A percentile compares a stretch with the other conserved stretches of the same genome.
phyloP scores from a whole-genome alignment of 1,140 invertebrate species.

The Penaeus chinensis region DNA sequence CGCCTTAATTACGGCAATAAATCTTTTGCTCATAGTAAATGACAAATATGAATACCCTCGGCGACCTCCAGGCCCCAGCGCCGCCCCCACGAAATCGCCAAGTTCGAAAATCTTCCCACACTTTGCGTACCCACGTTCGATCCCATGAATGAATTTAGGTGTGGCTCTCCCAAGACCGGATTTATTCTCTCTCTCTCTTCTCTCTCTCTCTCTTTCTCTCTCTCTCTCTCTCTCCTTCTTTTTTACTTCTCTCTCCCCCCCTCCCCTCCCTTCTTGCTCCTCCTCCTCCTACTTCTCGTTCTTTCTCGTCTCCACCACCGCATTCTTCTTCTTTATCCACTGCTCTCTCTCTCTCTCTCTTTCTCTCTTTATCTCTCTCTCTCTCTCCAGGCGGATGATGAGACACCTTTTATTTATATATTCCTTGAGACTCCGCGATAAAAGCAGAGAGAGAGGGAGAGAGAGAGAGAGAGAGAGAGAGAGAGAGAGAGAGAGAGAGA shows the following conservation, averaged over 20 bases:
- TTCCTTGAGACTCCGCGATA: background rate
- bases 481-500: too few relatives aligned
- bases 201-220: too few relatives aligned
- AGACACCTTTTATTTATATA: background rate
- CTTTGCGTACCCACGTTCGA: too few relatives aligned
- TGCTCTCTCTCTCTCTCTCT: constrained; percentile 9
- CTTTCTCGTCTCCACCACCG: background rate
- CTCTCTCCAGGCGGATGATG: background rate
- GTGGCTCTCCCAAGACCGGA: too few relatives aligned
- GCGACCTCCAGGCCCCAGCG: background rate
- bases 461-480: too few relatives aligned
- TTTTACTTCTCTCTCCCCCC: too few relatives aligned
- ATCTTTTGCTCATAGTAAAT: constrained; percentile 25
- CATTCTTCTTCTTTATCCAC: background rate
- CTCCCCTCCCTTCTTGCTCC: background rate
- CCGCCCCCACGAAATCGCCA: background rate
- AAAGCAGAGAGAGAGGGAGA: background rate
- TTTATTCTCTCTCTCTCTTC: too few relatives aligned
- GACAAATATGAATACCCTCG: constrained; percentile 12
- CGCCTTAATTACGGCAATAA: constrained; percentile 21
- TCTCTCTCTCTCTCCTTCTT: too few relatives aligned
- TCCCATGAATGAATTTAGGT: too few relatives aligned
- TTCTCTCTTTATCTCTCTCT: constrained; percentile 14
- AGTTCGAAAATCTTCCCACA: background rate
- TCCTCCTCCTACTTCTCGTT: background rate